phyloP scores from a whole-genome alignment of 2,888 invertebrate genomes.

The Tuberolachnus salignus region DNA sequence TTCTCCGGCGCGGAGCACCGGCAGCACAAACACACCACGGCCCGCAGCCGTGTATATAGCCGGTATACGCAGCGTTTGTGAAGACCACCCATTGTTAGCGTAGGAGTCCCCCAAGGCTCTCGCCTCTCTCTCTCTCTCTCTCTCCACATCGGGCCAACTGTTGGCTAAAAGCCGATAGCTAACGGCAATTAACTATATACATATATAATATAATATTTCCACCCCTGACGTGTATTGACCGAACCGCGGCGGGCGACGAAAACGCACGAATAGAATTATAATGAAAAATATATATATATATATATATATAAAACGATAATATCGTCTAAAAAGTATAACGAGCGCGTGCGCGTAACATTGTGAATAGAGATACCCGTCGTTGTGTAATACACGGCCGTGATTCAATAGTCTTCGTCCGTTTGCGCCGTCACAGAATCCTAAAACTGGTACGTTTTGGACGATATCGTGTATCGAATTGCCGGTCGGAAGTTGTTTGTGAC shows the following conservation, averaged over 20 bases:
- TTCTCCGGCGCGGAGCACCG: slow-evolving; percentile 10
- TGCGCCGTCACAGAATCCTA: too few relatives aligned
- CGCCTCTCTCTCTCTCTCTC: too few relatives aligned
- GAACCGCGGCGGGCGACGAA: neutral
- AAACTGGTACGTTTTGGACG: too few relatives aligned
- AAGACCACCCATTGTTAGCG: slow-evolving; percentile 55
- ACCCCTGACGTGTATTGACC: slow-evolving; percentile 41
- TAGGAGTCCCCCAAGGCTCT: slow-evolving; percentile 53
- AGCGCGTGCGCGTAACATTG: neutral
- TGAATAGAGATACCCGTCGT: too few relatives aligned
- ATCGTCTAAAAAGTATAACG: slow-evolving; percentile 14
- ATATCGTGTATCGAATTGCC: too few relatives aligned
- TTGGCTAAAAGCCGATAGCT: slow-evolving; percentile 55
- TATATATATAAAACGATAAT: neutral
- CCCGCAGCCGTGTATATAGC: neutral
- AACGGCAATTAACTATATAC: slow-evolving; percentile 48
- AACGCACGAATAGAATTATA: too few relatives aligned
- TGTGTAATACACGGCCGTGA: too few relatives aligned
- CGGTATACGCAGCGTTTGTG: neutral
- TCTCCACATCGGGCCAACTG: slow-evolving; percentile 34
- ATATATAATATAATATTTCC: slow-evolving; percentile 13
- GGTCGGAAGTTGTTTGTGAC: too few relatives aligned
- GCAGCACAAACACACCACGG: slow-evolving; percentile 50
- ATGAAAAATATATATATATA: too few relatives aligned
- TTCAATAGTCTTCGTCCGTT: too few relatives aligned